Evolutionary conservation across 2,113 vertebrate genomes (phyloP).

Genomic region (Peucedramus taeniatus): DNA sequence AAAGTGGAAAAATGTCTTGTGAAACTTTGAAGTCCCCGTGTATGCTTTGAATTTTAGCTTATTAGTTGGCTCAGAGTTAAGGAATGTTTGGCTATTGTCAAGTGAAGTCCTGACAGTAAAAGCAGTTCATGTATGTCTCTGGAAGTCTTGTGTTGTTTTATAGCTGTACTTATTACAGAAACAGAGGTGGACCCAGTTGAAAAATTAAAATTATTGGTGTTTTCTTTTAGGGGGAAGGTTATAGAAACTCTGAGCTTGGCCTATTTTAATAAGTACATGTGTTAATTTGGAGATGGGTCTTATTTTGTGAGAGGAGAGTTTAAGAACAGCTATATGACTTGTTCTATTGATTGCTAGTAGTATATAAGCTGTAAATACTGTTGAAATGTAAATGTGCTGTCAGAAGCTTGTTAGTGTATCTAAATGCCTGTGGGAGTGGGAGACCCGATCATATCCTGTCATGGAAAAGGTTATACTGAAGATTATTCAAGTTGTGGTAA

Average conservation of each 20-base stretch:
- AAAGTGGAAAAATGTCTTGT: neutral
- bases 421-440: neutral
- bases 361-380: neutral
- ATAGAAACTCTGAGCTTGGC: neutral
- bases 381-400: neutral
- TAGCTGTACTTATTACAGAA: neutral
- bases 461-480: neutral
- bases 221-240: neutral
- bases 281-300: neutral
- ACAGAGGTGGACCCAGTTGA: neutral
- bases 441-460: neutral
- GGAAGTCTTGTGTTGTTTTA: slow-evolving; percentile 18
- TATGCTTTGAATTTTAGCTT: neutral
- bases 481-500: neutral
- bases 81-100: slow-evolving; percentile 10
- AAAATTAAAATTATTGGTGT: neutral
- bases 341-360: neutral
- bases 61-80: neutral
- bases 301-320: neutral
- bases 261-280: neutral
- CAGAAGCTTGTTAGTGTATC: neutral
- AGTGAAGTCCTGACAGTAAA: slow-evolving; percentile 30
- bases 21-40: neutral
- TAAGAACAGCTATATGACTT: neutral
- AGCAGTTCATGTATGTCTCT: neutral